Conservation (phyloP, 2,113 vertebrate genomes). For the Microcebus ravelobensis region DNA sequence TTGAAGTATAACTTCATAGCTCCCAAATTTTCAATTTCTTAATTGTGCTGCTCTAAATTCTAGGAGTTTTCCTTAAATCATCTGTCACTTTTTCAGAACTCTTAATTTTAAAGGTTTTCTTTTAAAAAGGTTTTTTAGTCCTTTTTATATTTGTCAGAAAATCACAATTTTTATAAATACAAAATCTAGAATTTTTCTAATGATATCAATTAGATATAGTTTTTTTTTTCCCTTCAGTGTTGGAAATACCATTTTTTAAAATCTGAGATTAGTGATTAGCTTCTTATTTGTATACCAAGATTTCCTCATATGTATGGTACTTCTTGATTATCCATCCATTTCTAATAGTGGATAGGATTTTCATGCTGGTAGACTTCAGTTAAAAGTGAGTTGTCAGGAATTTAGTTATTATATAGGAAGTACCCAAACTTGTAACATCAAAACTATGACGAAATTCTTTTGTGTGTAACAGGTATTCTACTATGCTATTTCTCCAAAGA, state of each 20-base stretch:
- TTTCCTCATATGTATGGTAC: background rate
- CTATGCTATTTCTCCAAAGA: background rate
- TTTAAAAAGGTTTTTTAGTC: background rate
- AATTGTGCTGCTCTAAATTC: background rate
- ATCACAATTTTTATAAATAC: background rate
- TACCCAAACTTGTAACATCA: background rate
- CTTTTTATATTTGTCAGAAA: background rate
- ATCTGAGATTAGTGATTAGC: background rate
- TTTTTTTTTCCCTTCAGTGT: background rate
- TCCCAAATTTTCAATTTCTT: background rate
- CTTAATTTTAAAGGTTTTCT: background rate
- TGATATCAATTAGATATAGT: background rate
- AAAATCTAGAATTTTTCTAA: background rate
- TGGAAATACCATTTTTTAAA: background rate
- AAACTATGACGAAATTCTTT: background rate
- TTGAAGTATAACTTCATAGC: background rate
- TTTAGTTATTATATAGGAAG: background rate
- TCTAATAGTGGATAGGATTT: background rate
- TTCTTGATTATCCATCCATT: background rate
- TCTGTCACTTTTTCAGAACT: background rate
- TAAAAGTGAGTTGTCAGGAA: background rate
- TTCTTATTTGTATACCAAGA: background rate
- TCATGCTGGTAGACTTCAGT: background rate
- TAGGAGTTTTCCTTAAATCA: background rate
- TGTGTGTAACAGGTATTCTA: background rate